Evolutionary conservation across 2,113 vertebrate species (phyloP).

Genomic region (Lepus timidus): DNA sequence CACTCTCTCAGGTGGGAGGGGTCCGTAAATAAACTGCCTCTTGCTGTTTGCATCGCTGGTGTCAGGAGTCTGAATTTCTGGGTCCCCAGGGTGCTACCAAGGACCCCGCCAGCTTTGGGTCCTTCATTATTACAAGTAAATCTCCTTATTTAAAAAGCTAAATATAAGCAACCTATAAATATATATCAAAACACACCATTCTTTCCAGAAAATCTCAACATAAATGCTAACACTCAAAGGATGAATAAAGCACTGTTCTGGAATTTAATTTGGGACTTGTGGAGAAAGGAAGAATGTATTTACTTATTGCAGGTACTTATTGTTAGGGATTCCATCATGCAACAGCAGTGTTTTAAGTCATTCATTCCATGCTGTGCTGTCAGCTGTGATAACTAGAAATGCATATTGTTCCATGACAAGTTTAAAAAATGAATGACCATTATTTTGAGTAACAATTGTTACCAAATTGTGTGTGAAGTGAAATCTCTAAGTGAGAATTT

Average conservation of each 20-base stretch:
- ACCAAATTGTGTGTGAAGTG: slow-evolving; percentile 52
- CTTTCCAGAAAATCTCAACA: not conserved
- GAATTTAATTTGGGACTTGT: slow-evolving; percentile 38
- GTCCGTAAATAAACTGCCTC: too few relatives aligned
- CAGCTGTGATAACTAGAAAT: slow-evolving; percentile 52
- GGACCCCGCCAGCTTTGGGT: too few relatives aligned
- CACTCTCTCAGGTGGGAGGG: too few relatives aligned
- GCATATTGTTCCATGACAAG: slow-evolving; percentile 20
- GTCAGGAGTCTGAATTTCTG: too few relatives aligned
- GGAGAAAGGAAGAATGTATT: not conserved
- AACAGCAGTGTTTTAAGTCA: slow-evolving; percentile 19
- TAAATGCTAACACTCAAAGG: not conserved
- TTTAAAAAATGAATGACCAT: slow-evolving; percentile 45
- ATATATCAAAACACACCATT: not conserved
- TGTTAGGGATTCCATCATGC: slow-evolving; percentile 40
- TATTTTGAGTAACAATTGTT: slow-evolving; percentile 59
- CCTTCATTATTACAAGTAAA: not conserved
- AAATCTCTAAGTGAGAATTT: slow-evolving; percentile 62
- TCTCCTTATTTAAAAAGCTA: not conserved
- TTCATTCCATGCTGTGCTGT: slow-evolving; percentile 27
- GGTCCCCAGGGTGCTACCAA: too few relatives aligned
- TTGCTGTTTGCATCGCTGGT: too few relatives aligned
- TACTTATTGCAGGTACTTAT: slow-evolving; percentile 38
- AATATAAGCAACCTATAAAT: not conserved
- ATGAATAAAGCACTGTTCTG: not conserved